Evolutionary conservation across 2,797 vertebrate genomes (phyloP), one percentile per base, ranked within the genome.

Genomic region (Schizopygopsis pylzovi): DNA sequence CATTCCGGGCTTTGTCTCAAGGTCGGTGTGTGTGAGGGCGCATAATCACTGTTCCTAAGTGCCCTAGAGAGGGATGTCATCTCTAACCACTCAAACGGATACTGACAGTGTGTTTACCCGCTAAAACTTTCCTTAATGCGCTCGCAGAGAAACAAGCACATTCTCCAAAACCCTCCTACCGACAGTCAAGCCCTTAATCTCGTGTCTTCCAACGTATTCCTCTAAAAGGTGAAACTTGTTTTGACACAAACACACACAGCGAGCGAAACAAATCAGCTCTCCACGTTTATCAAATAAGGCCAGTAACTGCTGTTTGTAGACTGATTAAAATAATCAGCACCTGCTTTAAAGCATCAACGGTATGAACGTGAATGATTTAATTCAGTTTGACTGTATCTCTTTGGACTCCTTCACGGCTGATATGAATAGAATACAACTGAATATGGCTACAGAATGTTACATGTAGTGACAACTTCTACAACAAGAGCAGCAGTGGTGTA

Each of bases 11-110:
- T 82, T 82, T 88, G 79, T 83, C 82, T 88, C 82, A 90, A 90
- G 89, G 89, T 90, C 85, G 83, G 77, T 59, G 83, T 73, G 85
- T 85, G 71, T 85, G 86, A 81, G 78, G 86, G 63, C 59, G 86
- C 82, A 87, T 87, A 84, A 87, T 87, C 77, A 77, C 82, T 70
- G 77, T 59, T 81, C 82, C 86, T 80, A 68, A 76, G 70, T 73
- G 86, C 82, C 86, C 82, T 80, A 47, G 89, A 87, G 83, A 86
- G 75, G 84, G 85, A 87, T 87, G 89, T 90, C 89, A 90, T 81
- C 85, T 81, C 81, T 59, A 81, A 85, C 85, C 79, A 67, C 77
- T 85, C 83, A 88, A 88, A 89, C 70, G 75, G 79, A 85, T 83
- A 75, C 85, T 80, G 89, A 85, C 89, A 90, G 87, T 54, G 72